phyloP scores from a whole-genome alignment of 2,113 vertebrate genomes.

The Plecturocebus donacophilus region DNA sequence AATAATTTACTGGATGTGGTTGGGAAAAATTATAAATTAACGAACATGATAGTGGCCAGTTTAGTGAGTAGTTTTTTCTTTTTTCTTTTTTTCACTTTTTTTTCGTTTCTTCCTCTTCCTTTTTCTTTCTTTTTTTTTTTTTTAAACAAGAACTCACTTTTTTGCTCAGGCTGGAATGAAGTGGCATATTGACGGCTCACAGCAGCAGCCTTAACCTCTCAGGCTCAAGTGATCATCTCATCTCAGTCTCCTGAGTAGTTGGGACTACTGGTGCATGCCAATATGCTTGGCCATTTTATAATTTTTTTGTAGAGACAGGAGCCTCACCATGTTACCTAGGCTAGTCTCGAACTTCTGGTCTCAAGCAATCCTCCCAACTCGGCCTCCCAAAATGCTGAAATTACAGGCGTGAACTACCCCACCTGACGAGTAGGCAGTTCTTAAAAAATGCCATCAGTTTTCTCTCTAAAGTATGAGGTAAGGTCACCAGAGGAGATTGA shows the following conservation, averaged over 20 bases:
- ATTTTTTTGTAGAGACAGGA: not conserved
- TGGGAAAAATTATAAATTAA: not conserved
- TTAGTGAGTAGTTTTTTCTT: not conserved
- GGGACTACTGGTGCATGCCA: not conserved
- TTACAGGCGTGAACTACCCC: not conserved
- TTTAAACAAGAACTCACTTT: not conserved
- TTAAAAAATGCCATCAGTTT: not conserved
- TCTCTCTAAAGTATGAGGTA: not conserved
- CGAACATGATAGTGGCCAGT: not conserved
- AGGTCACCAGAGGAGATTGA: not conserved
- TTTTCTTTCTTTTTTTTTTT: no score
- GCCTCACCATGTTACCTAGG: not conserved
- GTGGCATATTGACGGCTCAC: not conserved
- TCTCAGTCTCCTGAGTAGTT: not conserved
- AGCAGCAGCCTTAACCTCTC: not conserved
- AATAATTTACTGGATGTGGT: not conserved
- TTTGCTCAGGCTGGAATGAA: not conserved
- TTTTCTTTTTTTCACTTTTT: no score
- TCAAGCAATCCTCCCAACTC: not conserved
- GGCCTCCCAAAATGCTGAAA: not conserved
- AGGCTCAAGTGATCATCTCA: not conserved
- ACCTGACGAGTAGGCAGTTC: not conserved
- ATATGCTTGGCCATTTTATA: not conserved
- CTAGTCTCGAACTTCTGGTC: not conserved
- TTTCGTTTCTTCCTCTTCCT: no score